A percentile compares a stretch with the other conserved stretches of the same genome.
Conservation (phyloP, 2,113 vertebrate species). For the Geothlypis trichas region DNA sequence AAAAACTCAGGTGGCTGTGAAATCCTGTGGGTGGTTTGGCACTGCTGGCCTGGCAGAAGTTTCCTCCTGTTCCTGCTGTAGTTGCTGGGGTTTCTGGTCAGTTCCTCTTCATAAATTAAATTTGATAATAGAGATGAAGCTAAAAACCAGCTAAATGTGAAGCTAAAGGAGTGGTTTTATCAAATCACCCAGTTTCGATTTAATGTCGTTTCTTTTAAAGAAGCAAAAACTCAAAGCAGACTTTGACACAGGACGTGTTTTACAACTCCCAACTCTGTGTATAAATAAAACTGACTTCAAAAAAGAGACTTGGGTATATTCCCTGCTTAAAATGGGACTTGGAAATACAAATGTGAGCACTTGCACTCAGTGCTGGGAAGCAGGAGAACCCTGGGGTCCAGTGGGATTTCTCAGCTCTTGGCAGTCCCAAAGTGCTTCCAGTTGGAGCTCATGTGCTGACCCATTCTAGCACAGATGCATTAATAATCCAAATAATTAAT, state of each 20-base stretch:
- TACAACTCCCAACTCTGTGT: neutral
- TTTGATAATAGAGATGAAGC: neutral
- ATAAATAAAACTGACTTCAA: neutral
- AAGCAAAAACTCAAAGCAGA: neutral
- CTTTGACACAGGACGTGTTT: neutral
- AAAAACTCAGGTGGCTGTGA: neutral
- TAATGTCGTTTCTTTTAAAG: neutral
- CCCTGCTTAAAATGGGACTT: neutral
- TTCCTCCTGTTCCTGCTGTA: neutral
- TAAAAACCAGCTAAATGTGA: neutral
- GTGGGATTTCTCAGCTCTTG: neutral
- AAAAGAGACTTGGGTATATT: neutral
- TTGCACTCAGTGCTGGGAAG: neutral
- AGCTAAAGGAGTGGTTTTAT: neutral
- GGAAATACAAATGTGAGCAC: neutral
- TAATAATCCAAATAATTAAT: neutral
- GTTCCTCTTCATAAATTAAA: neutral
- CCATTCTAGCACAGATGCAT: neutral
- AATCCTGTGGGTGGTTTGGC: neutral
- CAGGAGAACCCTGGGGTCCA: fast-evolving
- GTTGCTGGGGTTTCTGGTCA: neutral
- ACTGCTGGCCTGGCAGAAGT: neutral
- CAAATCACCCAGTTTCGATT: neutral
- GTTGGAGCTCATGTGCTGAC: neutral
- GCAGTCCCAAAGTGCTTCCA: neutral